Conservation (phyloP, 2,113 vertebrate genomes). For the Leiothrix lutea region DNA sequence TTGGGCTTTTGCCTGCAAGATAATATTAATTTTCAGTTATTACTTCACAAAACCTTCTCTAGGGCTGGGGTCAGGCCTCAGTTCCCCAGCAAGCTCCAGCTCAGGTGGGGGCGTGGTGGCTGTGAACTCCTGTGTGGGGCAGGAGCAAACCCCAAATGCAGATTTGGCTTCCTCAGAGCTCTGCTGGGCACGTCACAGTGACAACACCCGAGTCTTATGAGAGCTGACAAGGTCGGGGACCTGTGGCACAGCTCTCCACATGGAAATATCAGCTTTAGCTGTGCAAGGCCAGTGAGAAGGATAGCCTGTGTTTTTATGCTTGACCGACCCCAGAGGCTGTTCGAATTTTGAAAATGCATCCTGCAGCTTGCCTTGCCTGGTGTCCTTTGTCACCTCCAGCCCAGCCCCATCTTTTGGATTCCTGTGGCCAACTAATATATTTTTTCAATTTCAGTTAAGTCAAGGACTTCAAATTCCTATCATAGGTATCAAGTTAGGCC, state of each 20-base stretch:
- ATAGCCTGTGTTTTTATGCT: constrained; percentile 3
- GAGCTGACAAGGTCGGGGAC: constrained; percentile 26
- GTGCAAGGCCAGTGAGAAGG: neutral
- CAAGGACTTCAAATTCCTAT: neutral
- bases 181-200: neutral
- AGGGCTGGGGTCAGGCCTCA: neutral
- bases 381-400: constrained; percentile 11
- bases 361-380: neutral
- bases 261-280: constrained; percentile 9
- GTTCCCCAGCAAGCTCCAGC: neutral
- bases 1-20: neutral
- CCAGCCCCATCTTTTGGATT: neutral
- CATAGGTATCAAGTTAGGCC: neutral
- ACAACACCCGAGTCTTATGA: neutral
- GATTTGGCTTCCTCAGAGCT: neutral
- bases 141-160: neutral
- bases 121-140: neutral
- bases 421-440: neutral
- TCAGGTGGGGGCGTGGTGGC: neutral
- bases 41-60: neutral
- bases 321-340: neutral
- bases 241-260: neutral
- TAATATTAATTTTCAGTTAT: neutral
- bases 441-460: neutral
- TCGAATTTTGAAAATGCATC: neutral